phyloP scores from a whole-genome alignment of 2,797 vertebrate species.

The Enoplosus armatus region DNA sequence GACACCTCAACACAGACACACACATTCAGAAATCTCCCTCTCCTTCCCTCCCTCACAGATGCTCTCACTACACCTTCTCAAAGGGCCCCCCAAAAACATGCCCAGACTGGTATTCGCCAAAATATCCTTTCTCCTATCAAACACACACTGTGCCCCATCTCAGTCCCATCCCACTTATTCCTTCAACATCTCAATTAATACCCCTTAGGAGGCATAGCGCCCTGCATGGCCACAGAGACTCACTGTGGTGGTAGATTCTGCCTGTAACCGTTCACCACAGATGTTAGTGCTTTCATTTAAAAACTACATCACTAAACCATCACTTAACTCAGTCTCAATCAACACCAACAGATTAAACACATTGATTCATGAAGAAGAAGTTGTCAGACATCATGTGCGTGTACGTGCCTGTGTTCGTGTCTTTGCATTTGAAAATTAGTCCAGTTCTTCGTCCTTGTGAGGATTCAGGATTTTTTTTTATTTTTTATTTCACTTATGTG shows the following conservation, averaged over 20 bases:
- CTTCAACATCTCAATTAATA: constrained; percentile 89
- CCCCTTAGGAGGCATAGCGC: constrained; percentile 81
- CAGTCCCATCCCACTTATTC: constrained; percentile 69
- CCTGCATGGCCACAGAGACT: constrained; percentile 55
- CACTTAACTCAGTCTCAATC: constrained; percentile 47
- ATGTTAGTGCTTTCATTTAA: constrained; percentile 48
- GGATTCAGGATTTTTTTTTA: no score
- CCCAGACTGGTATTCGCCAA: constrained; percentile 85
- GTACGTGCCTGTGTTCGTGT: constrained; percentile 7
- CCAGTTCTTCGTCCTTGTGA: not conserved
- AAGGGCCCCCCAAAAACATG: constrained; percentile 84
- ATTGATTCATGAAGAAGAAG: constrained; percentile 29
- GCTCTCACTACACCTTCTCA: constrained; percentile 60
- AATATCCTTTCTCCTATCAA: constrained; percentile 73
- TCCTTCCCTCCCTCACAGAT: constrained; percentile 44
- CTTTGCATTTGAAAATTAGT: constrained; percentile 17
- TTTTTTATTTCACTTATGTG: no score
- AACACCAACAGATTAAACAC: constrained; percentile 56
- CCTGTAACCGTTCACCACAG: constrained; percentile 44
- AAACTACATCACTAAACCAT: constrained; percentile 39
- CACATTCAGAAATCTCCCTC: constrained; percentile 42
- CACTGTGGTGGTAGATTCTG: constrained; percentile 40
- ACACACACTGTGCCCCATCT: constrained; percentile 70
- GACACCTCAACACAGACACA: constrained; percentile 31
- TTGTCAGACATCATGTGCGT: constrained; percentile 21